Evolutionary conservation across 1,140 invertebrate species (phyloP).

Genomic region (Delia radicum): DNA sequence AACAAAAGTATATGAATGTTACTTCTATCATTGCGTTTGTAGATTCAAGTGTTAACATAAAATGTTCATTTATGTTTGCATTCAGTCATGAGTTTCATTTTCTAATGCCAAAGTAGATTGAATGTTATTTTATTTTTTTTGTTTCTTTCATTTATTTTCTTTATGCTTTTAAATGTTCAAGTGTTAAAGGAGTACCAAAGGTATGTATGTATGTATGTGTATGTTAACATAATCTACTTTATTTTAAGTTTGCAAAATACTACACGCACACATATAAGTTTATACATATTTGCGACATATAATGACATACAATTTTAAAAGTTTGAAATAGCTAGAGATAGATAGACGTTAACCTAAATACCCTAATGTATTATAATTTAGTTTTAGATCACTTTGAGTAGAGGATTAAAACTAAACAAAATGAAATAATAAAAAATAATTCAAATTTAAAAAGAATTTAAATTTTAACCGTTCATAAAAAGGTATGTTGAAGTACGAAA

Average conservation of each 20-base stretch:
- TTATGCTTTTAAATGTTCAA: neutral
- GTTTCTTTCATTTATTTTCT: neutral
- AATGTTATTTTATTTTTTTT: neutral
- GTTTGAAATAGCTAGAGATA: no score
- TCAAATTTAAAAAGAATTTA: no score
- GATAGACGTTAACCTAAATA: no score
- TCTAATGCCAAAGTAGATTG: neutral
- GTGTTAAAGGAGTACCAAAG: neutral
- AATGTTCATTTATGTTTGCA: neutral
- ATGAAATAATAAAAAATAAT: no score
- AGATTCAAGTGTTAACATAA: neutral
- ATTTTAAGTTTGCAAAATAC: neutral
- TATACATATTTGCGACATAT: neutral
- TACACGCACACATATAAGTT: neutral
- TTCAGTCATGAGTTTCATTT: conserved; percentile 1
- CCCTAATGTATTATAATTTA: no score
- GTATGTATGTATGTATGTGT: neutral
- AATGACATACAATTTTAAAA: no score
- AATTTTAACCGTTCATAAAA: no score
- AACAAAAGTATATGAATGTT: no score
- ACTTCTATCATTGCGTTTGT: no score
- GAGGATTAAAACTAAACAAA: no score
- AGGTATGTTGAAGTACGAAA: no score
- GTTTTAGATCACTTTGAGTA: no score
- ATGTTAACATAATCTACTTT: neutral